These are phyloP conservation scores for Phyllopteryx taeniolatus DNA, from an alignment of 2,113 vertebrate species.

Conservation along the genomic window DNA sequence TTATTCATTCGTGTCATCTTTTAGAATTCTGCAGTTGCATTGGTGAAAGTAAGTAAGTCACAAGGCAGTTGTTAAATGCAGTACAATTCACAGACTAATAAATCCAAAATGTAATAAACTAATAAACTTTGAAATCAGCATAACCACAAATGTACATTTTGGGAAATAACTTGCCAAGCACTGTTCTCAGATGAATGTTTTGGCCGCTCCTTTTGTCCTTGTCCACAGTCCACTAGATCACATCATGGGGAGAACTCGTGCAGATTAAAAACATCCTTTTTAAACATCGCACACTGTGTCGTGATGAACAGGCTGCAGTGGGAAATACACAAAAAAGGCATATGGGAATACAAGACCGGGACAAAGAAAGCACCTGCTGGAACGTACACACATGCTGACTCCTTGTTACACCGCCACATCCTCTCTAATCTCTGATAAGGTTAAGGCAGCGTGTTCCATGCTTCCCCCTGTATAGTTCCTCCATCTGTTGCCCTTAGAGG, in stretches of 20 bases:
- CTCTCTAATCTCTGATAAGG: slow-evolving; percentile 49
- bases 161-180: background rate
- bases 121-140: background rate
- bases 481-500: slow-evolving; percentile 25
- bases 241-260: slow-evolving; percentile 31
- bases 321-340: slow-evolving; percentile 18
- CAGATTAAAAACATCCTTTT: slow-evolving; percentile 72
- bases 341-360: slow-evolving; percentile 27
- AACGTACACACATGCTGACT: slow-evolving; percentile 13
- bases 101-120: too few relatives aligned
- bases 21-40: too few relatives aligned
- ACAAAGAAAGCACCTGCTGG: slow-evolving; percentile 32
- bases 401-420: slow-evolving; percentile 51
- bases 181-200: slow-evolving; percentile 48
- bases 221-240: slow-evolving; percentile 52
- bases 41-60: too few relatives aligned
- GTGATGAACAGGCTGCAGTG: slow-evolving; percentile 44
- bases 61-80: too few relatives aligned
- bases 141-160: background rate
- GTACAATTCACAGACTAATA: background rate
- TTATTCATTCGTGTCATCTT: too few relatives aligned
- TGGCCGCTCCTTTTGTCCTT: slow-evolving; percentile 27
- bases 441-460: slow-evolving; percentile 18
- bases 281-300: slow-evolving; percentile 40
- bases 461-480: slow-evolving; percentile 46